A percentile compares a stretch with the other conserved stretches of the same genome.
Evolutionary conservation across 2,113 vertebrate genomes (phyloP).

Genomic region (Crotalus tigris): DNA sequence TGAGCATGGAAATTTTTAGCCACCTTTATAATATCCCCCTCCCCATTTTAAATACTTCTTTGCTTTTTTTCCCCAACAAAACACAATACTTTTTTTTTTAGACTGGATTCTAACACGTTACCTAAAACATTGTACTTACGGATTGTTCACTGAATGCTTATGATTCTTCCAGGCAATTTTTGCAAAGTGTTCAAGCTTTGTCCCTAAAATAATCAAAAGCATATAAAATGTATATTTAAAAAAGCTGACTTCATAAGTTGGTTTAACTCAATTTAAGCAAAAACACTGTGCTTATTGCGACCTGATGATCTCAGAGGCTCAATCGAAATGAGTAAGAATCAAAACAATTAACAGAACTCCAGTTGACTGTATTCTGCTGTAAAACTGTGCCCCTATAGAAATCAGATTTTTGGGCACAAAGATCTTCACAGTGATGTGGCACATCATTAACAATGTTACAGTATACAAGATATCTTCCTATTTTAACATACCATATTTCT

Average conservation of each 20-base stretch:
- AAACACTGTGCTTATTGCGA: not conserved
- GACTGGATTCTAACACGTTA: not conserved
- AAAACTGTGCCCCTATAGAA: not conserved
- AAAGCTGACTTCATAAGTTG: not conserved
- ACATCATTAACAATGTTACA: not conserved
- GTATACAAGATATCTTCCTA: not conserved
- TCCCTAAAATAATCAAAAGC: constrained; percentile 71
- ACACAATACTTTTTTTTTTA: not conserved
- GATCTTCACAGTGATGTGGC: not conserved
- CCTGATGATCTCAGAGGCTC: not conserved
- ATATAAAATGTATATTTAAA: not conserved
- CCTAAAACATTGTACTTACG: constrained; percentile 75
- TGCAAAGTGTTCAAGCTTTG: constrained; percentile 91
- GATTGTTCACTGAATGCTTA: constrained; percentile 92
- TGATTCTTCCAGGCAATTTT: constrained; percentile 99
- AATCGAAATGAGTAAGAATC: not conserved
- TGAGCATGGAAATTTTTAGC: not conserved
- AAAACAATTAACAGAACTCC: not conserved
- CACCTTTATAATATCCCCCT: not conserved
- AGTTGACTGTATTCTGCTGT: not conserved
- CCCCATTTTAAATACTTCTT: not conserved
- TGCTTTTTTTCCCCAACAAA: not conserved
- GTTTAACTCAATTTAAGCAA: not conserved
- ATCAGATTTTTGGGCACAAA: not conserved
- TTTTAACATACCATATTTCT: constrained; percentile 84